These are phyloP conservation scores for Corbicula japonica DNA, from an alignment of 2,888 invertebrate species.

Conservation along the genomic window DNA sequence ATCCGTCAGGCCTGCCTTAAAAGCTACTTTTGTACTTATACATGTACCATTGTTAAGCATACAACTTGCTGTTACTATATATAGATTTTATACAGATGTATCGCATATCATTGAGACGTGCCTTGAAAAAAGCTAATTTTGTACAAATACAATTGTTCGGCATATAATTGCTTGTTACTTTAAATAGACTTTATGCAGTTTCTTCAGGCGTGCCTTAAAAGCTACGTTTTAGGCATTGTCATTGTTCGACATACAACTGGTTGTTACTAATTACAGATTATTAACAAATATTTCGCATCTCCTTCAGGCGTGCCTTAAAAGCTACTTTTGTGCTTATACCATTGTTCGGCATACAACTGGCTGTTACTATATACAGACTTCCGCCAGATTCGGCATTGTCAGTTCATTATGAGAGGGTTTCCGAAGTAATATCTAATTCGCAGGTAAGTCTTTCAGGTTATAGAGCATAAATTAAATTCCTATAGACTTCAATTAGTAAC, in stretches of 20 bases:
- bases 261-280: too few relatives aligned
- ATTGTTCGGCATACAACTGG: conserved; percentile 84
- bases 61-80: conserved; percentile 83
- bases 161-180: too few relatives aligned
- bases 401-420: conserved; percentile 80
- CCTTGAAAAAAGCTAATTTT: too few relatives aligned
- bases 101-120: too few relatives aligned
- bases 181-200: too few relatives aligned
- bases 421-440: conserved; percentile 81
- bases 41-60: conserved; percentile 85
- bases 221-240: too few relatives aligned
- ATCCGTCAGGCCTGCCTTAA: conserved; percentile 74
- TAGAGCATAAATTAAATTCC: too few relatives aligned
- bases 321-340: conserved; percentile 85
- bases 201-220: neutral
- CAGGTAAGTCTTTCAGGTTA: conserved; percentile 83
- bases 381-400: conserved; percentile 69
- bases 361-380: conserved; percentile 83
- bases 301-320: conserved; percentile 77
- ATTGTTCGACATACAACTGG: too few relatives aligned
- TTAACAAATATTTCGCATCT: too few relatives aligned
- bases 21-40: conserved; percentile 85
- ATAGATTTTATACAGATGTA: conserved; percentile 77
- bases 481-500: too few relatives aligned
- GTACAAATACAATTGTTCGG: too few relatives aligned